Conservation (phyloP, 2,888 invertebrate genomes). For the Volucella bombylans region DNA sequence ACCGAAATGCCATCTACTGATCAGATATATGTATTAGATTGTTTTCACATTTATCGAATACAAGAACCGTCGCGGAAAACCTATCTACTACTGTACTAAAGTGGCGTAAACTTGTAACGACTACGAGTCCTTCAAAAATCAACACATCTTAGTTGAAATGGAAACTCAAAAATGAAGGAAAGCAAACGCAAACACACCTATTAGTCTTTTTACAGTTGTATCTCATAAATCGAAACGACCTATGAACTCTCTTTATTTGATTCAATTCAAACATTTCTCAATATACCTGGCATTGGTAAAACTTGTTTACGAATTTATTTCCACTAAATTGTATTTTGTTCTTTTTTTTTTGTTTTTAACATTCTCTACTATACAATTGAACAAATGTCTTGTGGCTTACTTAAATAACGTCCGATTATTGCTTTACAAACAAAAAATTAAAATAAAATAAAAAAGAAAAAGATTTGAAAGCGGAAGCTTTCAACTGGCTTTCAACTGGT, state of each 20-base stretch:
- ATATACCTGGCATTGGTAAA: slow-evolving; percentile 36
- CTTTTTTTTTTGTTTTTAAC: neutral
- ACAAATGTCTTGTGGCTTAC: slow-evolving; percentile 34
- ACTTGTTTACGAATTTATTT: slow-evolving; percentile 53
- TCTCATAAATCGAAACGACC: slow-evolving; percentile 57
- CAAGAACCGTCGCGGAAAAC: neutral
- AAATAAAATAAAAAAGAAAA: neutral
- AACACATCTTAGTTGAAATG: neutral
- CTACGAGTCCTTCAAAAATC: neutral
- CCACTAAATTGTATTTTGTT: slow-evolving; percentile 50
- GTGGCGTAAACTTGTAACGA: no score
- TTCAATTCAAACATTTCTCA: slow-evolving; percentile 46
- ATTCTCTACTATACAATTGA: slow-evolving; percentile 60
- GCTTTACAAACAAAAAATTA: neutral
- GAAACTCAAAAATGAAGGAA: neutral
- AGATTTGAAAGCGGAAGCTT: no score
- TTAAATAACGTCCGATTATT: slow-evolving; percentile 2
- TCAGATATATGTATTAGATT: neutral
- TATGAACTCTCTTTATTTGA: slow-evolving; percentile 32
- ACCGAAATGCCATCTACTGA: neutral
- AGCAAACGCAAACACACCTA: slow-evolving; percentile 3
- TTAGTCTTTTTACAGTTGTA: slow-evolving; percentile 62
- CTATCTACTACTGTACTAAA: neutral
- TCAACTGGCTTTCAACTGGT: neutral
- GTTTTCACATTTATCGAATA: neutral